Conservation (phyloP, 2,113 vertebrate genomes). For the Megaceryle torquata region DNA sequence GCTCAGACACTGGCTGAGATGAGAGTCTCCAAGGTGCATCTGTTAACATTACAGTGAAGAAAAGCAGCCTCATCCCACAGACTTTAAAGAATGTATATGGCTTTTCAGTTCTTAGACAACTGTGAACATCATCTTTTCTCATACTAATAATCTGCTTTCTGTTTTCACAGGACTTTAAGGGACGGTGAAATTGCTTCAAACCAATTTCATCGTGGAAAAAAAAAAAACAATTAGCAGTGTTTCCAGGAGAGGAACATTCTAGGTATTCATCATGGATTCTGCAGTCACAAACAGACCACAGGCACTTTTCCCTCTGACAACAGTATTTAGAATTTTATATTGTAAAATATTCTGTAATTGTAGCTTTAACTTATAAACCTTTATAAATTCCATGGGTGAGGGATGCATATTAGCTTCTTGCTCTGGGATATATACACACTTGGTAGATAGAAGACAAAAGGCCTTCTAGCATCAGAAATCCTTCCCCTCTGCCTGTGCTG, state of each 20-base stretch:
- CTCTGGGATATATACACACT: background rate
- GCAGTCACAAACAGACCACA: background rate
- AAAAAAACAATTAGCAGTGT: conserved; percentile 39
- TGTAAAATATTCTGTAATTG: background rate
- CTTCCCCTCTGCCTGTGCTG: background rate
- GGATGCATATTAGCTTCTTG: background rate
- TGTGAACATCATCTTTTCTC: background rate
- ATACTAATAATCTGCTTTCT: conserved; percentile 1
- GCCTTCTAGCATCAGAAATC: background rate
- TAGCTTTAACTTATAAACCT: background rate
- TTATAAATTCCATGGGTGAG: background rate
- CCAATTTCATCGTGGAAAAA: conserved; percentile 41
- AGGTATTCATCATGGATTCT: background rate
- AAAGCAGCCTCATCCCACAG: conserved; percentile 6
- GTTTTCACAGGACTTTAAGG: conserved; percentile 47
- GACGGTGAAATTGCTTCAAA: conserved; percentile 44
- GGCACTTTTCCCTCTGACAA: background rate
- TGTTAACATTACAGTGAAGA: background rate
- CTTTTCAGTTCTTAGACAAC: conserved; percentile 9
- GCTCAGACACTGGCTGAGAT: background rate
- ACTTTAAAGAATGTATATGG: background rate
- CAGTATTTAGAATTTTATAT: background rate
- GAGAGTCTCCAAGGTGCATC: conserved; percentile 28
- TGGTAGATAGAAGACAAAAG: background rate
- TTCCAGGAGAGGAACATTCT: conserved; percentile 31